phyloP scores from a whole-genome alignment of 1,140 invertebrate species.

The Heliconius hewitsoni region DNA sequence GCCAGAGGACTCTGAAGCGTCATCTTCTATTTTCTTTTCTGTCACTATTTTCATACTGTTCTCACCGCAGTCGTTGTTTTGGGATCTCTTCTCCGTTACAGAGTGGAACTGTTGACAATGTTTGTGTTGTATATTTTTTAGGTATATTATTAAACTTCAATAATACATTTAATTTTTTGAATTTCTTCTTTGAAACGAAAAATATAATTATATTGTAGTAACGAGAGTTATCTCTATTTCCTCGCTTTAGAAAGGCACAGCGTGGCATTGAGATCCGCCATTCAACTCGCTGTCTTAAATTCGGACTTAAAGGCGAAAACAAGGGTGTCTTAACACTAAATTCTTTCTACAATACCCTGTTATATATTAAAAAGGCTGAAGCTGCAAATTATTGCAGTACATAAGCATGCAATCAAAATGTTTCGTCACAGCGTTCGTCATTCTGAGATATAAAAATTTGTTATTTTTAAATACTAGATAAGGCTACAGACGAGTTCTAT shows the following conservation, averaged over 20 bases:
- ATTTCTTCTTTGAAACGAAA: too few species aligned
- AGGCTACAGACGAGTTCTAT: not conserved
- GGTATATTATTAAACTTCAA: too few species aligned
- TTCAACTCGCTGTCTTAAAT: too few species aligned
- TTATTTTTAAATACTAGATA: not conserved
- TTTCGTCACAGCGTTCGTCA: not conserved
- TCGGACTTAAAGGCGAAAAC: too few species aligned
- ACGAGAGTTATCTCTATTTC: too few species aligned
- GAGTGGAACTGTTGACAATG: slow-evolving; percentile 66
- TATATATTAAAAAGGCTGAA: not conserved
- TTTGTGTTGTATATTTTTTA: not conserved
- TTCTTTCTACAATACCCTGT: not conserved
- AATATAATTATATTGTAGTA: too few species aligned
- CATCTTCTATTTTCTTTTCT: slow-evolving; percentile 75
- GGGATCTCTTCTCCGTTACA: slow-evolving; percentile 71
- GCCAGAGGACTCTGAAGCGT: slow-evolving; percentile 68
- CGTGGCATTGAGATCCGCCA: too few species aligned
- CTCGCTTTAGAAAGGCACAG: too few species aligned
- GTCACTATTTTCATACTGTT: slow-evolving; percentile 74
- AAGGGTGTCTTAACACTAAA: not conserved
- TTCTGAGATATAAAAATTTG: not conserved
- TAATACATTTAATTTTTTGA: too few species aligned
- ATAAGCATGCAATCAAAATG: not conserved
- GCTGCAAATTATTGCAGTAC: not conserved
- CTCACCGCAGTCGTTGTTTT: slow-evolving; percentile 65